Base-by-base conservation (phyloP, 1,140 invertebrate species). In the fruit fly (Drosophila melanogaster) region DNA sequence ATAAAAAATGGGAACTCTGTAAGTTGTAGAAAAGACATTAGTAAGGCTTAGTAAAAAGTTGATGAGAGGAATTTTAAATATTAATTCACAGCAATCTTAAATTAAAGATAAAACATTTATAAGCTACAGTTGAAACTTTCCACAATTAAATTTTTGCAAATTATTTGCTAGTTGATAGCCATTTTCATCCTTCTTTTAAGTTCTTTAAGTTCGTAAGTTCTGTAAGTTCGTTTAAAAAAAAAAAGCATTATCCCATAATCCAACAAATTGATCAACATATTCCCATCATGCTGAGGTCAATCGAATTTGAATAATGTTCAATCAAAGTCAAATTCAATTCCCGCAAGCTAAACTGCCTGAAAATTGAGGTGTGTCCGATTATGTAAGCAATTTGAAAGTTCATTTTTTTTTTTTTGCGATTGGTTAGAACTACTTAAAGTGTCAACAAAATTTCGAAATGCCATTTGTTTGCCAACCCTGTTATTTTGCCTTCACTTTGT, bases 351-450 rank as follows among this genome's bases (percentile, higher is more conserved):
- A 12, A 6, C 12, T 4, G 2, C 24, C 4, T 2, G 1, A 24
- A 12, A 26, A 26, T 30, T 15, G 11, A 64, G 41, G 43, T 64
- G 56, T 64, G 56, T 33, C 35, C 60, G 44, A 44, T 65, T 51
- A 66, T 66, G 60, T 14, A 66, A 66, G 33, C 64, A 66, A 66
- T 66, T 66, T 66, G 33, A 12, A 66, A 66, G 44, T 65, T 65
- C 65, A 47, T 49, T 19, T 50, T 66, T 62, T n/a, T n/a, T n/a
- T n/a, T n/a, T n/a, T n/a, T n/a, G n/a, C 24, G 24, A 55, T 35
- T 24, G 50, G 54, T 12, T 14, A 7, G 30, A 81, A 78, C 81
- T 87, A 81, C 81, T 87, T 87, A 83, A 86, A 46, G 65, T 89
- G 83, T 71, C 83, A 83, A 24, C 15, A 49, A 60, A 51, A 61